Conservation (phyloP, 2,797 vertebrate species). For the Notamacropus eugenii region DNA sequence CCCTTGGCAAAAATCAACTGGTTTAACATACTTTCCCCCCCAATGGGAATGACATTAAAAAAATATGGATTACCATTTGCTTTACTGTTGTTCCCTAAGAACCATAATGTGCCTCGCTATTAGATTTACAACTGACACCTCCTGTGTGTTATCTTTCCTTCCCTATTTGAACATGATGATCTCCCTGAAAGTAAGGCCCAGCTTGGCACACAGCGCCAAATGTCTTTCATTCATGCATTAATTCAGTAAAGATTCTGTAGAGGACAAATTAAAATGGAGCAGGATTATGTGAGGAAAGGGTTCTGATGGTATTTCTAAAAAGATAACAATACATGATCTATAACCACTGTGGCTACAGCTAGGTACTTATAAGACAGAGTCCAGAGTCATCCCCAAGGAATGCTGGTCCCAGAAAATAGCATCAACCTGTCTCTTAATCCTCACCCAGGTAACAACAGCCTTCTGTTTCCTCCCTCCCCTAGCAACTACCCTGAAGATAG, state of each 20-base stretch:
- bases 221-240: background rate
- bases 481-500: background rate
- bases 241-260: background rate
- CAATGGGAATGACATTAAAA: background rate
- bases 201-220: background rate
- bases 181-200: background rate
- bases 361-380: background rate
- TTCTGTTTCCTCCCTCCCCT: background rate
- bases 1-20: background rate
- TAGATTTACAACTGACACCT: background rate
- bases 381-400: background rate
- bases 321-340: background rate
- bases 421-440: background rate
- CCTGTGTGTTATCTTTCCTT: background rate
- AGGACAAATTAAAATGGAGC: background rate
- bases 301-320: background rate
- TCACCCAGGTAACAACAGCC: background rate
- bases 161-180: background rate
- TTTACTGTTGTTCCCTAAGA: background rate
- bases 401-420: background rate
- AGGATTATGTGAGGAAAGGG: background rate
- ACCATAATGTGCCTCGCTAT: background rate
- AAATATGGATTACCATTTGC: background rate
- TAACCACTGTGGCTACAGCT: background rate
- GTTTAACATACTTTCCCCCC: background rate